A percentile compares a stretch with the other conserved stretches of the same genome.
Evolutionary conservation across 2,797 vertebrate species (phyloP).

Genomic region (Tenualosa ilisha): DNA sequence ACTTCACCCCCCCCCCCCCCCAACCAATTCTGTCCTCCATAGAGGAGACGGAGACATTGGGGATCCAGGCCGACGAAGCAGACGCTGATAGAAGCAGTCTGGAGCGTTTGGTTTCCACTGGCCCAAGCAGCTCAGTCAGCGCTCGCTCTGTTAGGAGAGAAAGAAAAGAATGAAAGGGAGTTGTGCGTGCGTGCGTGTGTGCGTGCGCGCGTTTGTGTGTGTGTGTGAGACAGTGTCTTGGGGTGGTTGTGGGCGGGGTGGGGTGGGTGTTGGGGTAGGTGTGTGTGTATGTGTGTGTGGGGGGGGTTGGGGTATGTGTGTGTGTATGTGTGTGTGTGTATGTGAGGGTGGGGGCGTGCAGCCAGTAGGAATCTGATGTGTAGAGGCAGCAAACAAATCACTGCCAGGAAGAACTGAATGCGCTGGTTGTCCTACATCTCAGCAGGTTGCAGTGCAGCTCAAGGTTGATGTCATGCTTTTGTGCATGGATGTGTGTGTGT

Average conservation of each 20-base stretch:
- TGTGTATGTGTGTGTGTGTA: neutral
- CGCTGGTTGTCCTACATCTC: neutral
- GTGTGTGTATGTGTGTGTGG: neutral
- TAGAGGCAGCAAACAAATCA: neutral
- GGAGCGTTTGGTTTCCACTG: neutral
- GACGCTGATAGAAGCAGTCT: slow-evolving; percentile 18
- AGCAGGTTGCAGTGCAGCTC: slow-evolving; percentile 14
- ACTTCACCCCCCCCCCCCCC: neutral
- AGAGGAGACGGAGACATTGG: neutral
- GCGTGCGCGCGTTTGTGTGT: neutral
- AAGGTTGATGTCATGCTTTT: slow-evolving; percentile 39
- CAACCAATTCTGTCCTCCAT: neutral
- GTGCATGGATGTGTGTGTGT: neutral
- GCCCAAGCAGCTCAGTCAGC: neutral
- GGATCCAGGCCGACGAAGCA: neutral
- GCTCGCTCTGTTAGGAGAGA: neutral
- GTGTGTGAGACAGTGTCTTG: neutral
- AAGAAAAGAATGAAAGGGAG: neutral
- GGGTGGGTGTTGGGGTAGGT: neutral
- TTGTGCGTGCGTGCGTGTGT: neutral
- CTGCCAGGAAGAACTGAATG: neutral
- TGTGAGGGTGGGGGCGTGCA: neutral
- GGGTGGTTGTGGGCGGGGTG: neutral
- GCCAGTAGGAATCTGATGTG: slow-evolving; percentile 1
- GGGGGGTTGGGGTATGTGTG: neutral